Base-by-base conservation (phyloP, 2,888 invertebrate species). In the Tenthredo livida region DNA sequence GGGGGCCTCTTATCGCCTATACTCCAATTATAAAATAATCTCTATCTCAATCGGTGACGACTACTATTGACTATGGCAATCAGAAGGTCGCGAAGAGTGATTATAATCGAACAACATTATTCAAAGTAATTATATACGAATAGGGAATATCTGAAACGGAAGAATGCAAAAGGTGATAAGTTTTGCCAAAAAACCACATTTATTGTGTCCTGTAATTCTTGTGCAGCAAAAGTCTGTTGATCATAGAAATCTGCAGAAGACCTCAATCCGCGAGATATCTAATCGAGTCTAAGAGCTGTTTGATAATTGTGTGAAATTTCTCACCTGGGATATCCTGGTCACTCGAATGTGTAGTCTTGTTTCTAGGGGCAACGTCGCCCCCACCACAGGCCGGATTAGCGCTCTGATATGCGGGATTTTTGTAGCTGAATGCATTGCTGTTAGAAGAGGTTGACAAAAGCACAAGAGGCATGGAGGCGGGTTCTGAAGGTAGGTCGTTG, bases 381-480 rank as follows among this genome's bases (percentile, higher is more conserved):
- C 86, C 80, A 33, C 92, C 89, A 85, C 90, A 92, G 25, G 93
- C 90, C 7, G 96, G 95, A 90, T 97, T 96, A 17, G 97, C 97
- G 86, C 97, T 96, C 90, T 97, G 97, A 91, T 97, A 97, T 58
- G 96, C 95, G 0, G 97, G 97, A 90, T 96, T 97, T 84, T 96
- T 95, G 91, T 97, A 96, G 90, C 96, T 96, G 93, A 97, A 97
- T 86, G 95, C 94, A 1, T 92, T 91, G 84, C 88, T 90, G 82
- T 89, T 90, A 85, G 92, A 91, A 40, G 92, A 89, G 37, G 92
- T 89, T n/a, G 94, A 89, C 0, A 91, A 89, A 17, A 91, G 93
- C 80, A 95, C 92, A 83, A 94, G 94, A 37, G 95, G 95, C 95
- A 95, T 95, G 84, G 95, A 95, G 72, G 94, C 94, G 10, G 95